Evolutionary conservation across 2,113 vertebrate species (phyloP), one percentile per base, ranked within the genome.

Genomic region (Strix uralensis): DNA sequence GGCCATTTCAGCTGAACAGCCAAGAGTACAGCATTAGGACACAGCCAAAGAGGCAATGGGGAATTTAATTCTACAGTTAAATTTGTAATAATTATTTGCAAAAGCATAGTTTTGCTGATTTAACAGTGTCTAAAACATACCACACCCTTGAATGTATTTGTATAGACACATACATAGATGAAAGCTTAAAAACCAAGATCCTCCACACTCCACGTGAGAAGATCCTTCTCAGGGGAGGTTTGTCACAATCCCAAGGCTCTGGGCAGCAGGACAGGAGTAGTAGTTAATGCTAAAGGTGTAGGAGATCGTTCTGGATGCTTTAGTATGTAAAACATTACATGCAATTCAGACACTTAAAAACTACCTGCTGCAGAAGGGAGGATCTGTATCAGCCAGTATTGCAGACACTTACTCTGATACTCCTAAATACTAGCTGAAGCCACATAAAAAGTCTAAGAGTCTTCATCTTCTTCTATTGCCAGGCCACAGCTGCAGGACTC

Each of bases 401-500:
- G 5, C 49, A 70, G 52, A 54, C 3, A 0, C 29, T 23, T 17
- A 30, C 15, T 59, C 26, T 12, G n/a, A 27, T 5, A 1, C 9
- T n/a, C 17, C 4, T 19, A 21, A n/a, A 7, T 38, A 30, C 21
- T 36, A 36, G 49, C 15, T 46, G 36, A 38, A 47, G 67, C n/a
- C 38, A 18, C 29, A 16, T 23, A 21, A 1, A 36, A 51, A 38
- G 23, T 9, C 59, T 27, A 26, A 46, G 44, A 46, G 6, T 22
- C 78, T 83, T 96, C 29, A 77, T 55, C 44, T 79, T 13, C 21
- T 98, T 71, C 62, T 38, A 9, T 90, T 52, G 54, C 30, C 98
- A 98, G 98, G 95, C 52, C 94, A 30, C 98, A 96, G 67, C 79
- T 38, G 40, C 97, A 95, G 21, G 98, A 98, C 46, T 98, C 98